These are phyloP conservation scores for Cyphomyrus plagiostoma DNA, from an alignment of 2,113 vertebrate genomes.

Conservation along the genomic window DNA sequence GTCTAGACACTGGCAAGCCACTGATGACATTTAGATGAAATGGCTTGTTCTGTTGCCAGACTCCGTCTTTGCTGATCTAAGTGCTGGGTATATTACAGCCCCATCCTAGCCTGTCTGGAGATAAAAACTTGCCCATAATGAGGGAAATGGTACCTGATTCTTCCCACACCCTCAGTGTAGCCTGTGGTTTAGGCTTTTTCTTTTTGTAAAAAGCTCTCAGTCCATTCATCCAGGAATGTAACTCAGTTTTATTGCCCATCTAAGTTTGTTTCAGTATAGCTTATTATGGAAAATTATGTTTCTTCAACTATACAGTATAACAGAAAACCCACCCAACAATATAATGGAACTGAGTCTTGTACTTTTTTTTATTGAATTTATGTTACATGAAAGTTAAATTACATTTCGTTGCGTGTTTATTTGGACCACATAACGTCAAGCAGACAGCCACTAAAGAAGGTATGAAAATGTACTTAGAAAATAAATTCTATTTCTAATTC, in stretches of 20 bases:
- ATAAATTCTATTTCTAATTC: neutral
- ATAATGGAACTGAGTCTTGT: neutral
- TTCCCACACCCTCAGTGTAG: neutral
- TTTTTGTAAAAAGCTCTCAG: neutral
- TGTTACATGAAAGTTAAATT: neutral
- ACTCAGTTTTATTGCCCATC: neutral
- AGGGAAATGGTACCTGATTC: neutral
- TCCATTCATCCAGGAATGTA: neutral
- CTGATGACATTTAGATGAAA: neutral
- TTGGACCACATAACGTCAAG: neutral
- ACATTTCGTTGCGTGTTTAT: neutral
- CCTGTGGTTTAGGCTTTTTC: neutral
- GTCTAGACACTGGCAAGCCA: neutral
- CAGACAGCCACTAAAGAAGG: neutral
- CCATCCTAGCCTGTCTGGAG: neutral
- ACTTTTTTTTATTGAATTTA: neutral
- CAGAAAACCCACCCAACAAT: neutral
- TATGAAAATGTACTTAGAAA: neutral
- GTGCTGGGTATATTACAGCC: neutral
- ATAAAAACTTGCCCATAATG: neutral
- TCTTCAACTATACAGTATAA: neutral
- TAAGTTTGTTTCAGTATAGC: neutral
- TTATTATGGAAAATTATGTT: neutral
- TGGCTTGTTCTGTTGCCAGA: neutral
- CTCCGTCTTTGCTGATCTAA: neutral